Evolutionary conservation across 2,113 vertebrate species (phyloP), one percentile per base, ranked within the genome.

Genomic region (Podarcis cretensis): DNA sequence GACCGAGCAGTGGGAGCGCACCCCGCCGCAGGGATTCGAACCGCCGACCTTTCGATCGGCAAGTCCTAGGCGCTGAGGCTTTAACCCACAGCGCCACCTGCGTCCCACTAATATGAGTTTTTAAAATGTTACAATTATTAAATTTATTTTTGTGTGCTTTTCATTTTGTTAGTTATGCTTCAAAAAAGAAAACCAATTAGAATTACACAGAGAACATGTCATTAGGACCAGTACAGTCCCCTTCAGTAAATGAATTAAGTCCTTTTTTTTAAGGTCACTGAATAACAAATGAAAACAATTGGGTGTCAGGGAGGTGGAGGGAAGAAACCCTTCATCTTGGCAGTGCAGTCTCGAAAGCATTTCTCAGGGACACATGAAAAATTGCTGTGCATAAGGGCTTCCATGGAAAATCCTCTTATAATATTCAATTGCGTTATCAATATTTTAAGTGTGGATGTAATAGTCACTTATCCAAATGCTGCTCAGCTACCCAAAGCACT

Each of bases 381-480:
- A 87, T 32, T 4, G 48, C 77, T 83, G 27, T 9, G 30, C 8
- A 81, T 12, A 79, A 89, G 80, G 84, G 9, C 65, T 48, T 0
- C 66, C 25, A 54, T 21, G 74, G 5, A 69, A 90, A 85, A 90
- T 85, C 16, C 18, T 77, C 30, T 92, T 91, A 32, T 73, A 90
- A 84, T n/a, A 90, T 35, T 76, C 35, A 30, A 73, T 78, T 1
- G 2, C 59, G 32, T 87, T 88, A 88, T 54, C 76, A 80, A 30
- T 85, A 80, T 75, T 93, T 91, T 87, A 54, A 83, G 54, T 69
- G 13, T 20, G 81, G 37, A 83, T 79, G 32, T 73, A 89, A 87
- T 80, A 83, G 59, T 87, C 32, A 91, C 2, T 54, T 86, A 21
- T 68, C 79, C 80, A 90, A 87, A 90, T 90, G 73, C 73, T 86